Conservation (phyloP, 2,113 vertebrate species). For the Phodopus roborovskii region DNA sequence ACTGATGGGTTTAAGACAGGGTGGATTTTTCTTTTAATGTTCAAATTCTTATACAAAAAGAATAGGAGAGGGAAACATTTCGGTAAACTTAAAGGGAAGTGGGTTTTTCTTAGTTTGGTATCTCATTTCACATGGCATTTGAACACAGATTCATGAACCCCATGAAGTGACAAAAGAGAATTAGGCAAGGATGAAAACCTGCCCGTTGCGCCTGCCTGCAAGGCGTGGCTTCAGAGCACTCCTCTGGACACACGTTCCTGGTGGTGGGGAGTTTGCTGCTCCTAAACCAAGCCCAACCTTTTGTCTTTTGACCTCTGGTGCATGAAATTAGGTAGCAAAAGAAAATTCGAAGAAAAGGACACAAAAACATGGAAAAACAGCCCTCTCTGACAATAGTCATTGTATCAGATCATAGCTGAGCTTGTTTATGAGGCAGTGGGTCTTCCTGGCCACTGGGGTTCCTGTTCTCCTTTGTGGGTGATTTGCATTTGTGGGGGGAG, state of each 20-base stretch:
- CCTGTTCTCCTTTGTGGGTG: constrained; percentile 43
- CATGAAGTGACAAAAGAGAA: constrained; percentile 8
- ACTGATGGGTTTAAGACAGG: neutral
- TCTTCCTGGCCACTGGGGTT: constrained; percentile 57
- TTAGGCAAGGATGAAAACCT: constrained; percentile 27
- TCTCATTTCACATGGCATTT: neutral
- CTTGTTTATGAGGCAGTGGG: constrained; percentile 65
- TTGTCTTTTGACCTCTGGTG: constrained; percentile 79
- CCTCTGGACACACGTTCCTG: constrained; percentile 60
- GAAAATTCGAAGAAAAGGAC: constrained; percentile 81
- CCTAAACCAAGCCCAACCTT: constrained; percentile 70
- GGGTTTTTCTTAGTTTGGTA: neutral
- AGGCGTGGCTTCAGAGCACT: constrained; percentile 60
- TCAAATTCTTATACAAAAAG: constrained; percentile 51
- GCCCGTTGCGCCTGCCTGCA: neutral
- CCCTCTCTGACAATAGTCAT: constrained; percentile 59
- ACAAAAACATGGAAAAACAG: constrained; percentile 79
- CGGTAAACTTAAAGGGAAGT: neutral
- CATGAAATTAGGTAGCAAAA: constrained; percentile 78
- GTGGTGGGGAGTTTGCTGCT: constrained; percentile 48
- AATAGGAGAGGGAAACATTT: constrained; percentile 41
- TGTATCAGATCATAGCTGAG: constrained; percentile 53
- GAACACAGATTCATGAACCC: neutral
- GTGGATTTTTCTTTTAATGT: neutral
- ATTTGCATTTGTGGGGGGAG: constrained; percentile 49